Base-by-base conservation (phyloP, 1,140 invertebrate genomes). In the Heliconius melpomene region DNA sequence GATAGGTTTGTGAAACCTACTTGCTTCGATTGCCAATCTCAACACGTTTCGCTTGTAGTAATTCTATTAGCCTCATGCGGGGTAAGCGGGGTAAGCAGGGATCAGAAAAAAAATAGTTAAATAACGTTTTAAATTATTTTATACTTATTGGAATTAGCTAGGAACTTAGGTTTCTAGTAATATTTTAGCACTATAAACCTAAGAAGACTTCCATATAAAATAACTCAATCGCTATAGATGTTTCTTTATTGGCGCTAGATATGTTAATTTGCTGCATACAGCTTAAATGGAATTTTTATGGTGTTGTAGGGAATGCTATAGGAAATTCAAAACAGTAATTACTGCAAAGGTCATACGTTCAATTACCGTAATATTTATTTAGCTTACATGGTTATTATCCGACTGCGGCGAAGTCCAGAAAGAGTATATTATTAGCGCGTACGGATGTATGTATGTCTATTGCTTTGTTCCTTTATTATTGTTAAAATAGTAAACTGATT, bases 291-390 rank as follows among this genome's bases (percentile, higher is more conserved):
- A 26, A 66, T 66, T 66, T 66, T 66, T 66, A 66, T 66, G 26
- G 60, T 29, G 26, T 66, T 66, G 26, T 66, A 16, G 8, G 23
- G 60, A 66, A 66, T 66, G 60, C 7, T 66, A 66, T 66, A 29
- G 60, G 23, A 66, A 66, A 66, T 66, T 66, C 60, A 66, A 26
- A 66, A 66, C 26, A 66, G 60, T 66, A 66, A 66, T 66, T 66
- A 66, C 26, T 16, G 23, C 11, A 66, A 66, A 66, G 60, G 60
- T 29, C 60, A 66, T 26, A 29, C 5, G 60, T 66, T 66, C 60
- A 29, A 66, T 66, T 66, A 26, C 60, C 26, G 60, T 66, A 29
- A 66, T 66, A 66, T 66, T 66, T 66, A 57, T 57, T 23, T 57
- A 23, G 20, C 8, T 7, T 23, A 57, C 54, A 57, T 57, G 13